Percentiles rank a stretch among this genome's conserved stretches.
Evolutionary conservation across 2,113 vertebrate genomes (phyloP).

Genomic region (Scomber japonicus): DNA sequence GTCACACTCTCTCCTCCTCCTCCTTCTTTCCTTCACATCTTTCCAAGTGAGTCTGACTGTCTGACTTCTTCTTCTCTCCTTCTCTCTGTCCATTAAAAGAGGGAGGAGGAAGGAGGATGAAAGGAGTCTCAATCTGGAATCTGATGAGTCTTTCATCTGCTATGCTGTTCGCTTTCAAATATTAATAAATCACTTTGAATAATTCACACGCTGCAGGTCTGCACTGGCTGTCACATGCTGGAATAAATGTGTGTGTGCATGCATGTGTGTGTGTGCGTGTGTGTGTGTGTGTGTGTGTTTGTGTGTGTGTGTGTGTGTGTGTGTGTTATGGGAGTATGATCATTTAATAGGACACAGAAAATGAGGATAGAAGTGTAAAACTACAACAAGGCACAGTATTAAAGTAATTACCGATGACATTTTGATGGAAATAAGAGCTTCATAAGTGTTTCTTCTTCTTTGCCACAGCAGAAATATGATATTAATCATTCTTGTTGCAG

Average conservation of each 20-base stretch:
- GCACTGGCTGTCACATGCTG: conserved; percentile 26
- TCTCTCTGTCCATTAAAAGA: conserved; percentile 25
- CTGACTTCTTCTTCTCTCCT: neutral
- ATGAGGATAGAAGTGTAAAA: neutral
- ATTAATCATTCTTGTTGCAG: too few relatives aligned
- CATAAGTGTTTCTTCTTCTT: neutral
- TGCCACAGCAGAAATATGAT: too few relatives aligned
- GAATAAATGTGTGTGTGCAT: conserved; percentile 1
- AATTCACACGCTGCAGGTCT: conserved; percentile 59
- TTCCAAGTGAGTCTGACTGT: neutral
- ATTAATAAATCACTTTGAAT: conserved; percentile 74
- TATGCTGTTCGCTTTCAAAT: conserved; percentile 64
- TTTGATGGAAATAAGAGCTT: neutral
- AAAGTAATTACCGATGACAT: neutral
- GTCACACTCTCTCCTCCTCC: neutral
- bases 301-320: neutral
- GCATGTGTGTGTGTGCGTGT: neutral
- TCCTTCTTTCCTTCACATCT: neutral
- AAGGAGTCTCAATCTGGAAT: conserved; percentile 31
- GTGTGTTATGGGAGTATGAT: neutral
- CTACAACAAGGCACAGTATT: neutral
- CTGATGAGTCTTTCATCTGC: conserved; percentile 66
- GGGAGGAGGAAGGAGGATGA: conserved; percentile 33
- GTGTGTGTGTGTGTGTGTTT: too few relatives aligned
- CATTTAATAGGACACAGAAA: neutral